Evolutionary conservation across 2,113 vertebrate species (phyloP).

Genomic region (Corvus moneduloides): DNA sequence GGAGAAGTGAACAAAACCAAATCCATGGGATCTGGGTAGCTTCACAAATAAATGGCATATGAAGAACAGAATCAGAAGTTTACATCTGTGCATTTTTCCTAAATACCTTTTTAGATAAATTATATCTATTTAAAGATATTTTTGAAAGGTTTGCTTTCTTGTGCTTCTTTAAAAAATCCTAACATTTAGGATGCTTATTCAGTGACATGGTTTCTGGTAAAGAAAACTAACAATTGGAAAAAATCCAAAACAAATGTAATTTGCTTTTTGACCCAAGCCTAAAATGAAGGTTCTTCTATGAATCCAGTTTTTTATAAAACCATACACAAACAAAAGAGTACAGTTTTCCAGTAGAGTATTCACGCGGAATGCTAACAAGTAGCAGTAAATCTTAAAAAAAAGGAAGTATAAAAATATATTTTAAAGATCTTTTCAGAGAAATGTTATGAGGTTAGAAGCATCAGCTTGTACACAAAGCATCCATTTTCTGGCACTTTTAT

Average conservation of each 20-base stretch:
- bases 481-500: neutral
- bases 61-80: neutral
- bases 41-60: neutral
- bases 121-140: neutral
- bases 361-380: neutral
- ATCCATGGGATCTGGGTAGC: accelerated
- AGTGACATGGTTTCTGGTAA: neutral
- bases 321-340: neutral
- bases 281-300: neutral
- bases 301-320: neutral
- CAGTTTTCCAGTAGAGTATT: neutral
- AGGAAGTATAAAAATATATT: neutral
- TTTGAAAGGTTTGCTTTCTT: neutral
- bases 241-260: neutral
- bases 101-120: neutral
- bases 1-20: neutral
- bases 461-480: neutral
- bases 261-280: neutral
- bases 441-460: neutral
- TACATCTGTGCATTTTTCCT: neutral
- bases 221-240: neutral
- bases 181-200: neutral
- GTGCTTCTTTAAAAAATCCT: neutral
- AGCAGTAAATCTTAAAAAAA: neutral
- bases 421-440: neutral